Percentiles rank a stretch among this genome's conserved stretches.
Conservation (phyloP, 1,140 invertebrate species). For the Macrostomum lignano region DNA sequence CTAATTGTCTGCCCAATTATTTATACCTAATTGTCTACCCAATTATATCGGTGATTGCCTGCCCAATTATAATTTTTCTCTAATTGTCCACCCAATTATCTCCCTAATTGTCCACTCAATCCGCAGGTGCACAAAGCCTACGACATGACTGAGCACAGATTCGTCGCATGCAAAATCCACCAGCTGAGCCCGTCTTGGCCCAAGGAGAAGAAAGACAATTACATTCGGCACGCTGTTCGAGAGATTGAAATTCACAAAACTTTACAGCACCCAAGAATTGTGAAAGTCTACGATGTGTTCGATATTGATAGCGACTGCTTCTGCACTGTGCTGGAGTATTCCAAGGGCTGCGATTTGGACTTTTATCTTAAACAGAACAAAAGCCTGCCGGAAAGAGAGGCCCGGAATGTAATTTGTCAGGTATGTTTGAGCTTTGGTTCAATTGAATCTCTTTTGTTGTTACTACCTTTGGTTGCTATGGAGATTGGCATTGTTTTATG, state of each 20-base stretch:
- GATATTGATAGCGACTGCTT: slow-evolving; percentile 95
- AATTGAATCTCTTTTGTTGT: no score
- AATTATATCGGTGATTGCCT: no score
- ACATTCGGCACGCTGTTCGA: slow-evolving; percentile 61
- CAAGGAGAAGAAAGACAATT: slow-evolving; percentile 99
- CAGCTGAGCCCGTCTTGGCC: slow-evolving; percentile 99
- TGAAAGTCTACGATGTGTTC: slow-evolving; percentile 93
- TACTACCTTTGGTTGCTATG: no score
- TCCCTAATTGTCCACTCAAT: no score
- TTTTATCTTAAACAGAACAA: slow-evolving; percentile 98
- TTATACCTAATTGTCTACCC: no score
- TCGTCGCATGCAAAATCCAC: slow-evolving; percentile 97
- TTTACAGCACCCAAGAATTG: slow-evolving; percentile 83
- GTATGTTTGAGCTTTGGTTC: no score
- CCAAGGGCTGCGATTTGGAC: slow-evolving; percentile 97
- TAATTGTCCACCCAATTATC: no score
- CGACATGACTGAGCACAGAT: slow-evolving; percentile 79
- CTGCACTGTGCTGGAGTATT: slow-evolving; percentile 98
- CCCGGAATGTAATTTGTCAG: slow-evolving; percentile 79
- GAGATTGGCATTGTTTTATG: no score
- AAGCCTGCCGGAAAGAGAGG: slow-evolving; percentile 89
- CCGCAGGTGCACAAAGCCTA: slow-evolving; percentile 87
- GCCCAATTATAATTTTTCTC: no score
- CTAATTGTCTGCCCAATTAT: no score
- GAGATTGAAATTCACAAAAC: slow-evolving; percentile 99